Evolutionary conservation across 2,888 invertebrate genomes (phyloP), one percentile per base, ranked within the genome.

Genomic region (Criorhina ranunculi): DNA sequence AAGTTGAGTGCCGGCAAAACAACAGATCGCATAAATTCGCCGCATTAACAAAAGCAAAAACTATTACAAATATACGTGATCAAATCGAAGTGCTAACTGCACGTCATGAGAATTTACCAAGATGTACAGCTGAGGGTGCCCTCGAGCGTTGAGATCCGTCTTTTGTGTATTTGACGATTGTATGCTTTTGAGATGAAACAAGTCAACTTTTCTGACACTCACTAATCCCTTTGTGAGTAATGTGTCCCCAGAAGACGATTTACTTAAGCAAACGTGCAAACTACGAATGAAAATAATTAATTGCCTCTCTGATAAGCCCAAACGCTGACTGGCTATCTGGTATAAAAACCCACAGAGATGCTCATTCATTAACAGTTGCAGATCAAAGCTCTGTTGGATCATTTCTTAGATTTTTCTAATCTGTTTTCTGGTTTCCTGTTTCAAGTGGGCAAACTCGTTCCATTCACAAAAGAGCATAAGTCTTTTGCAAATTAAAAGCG

Each of bases 351-450:
- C 55, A 17, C 24, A 9, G 9, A 57, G 17, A 44, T 12, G 7
- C 40, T 69, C 53, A 75, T 59, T 85, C 80, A 67, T 79, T 59
- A 64, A 59, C 80, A 80, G 85, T 85, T 79, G 75, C 75, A 66
- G 64, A 80, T 60, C 70, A 75, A 85, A 85, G 80, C 85, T 85
- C 85, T 85, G 75, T 70, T 85, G 51, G 85, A 85, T 53, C 12
- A 59, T 46, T 24, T 53, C 44, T 40, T 44, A 67, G 42, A 31
- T 15, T 42, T 42, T 69, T 40, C 2, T 8, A 24, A 31, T 3
- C n/a, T 40, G 4, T n/a, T 24, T 33, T 51, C 15, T 11, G 1
- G 4, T 55, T 9, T 24, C 9, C 9, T 12, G 17, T 29, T 42
- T 19, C n/a, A 11, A n/a, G 42, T 19, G 33, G 19, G 46, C 9